phyloP scores from a whole-genome alignment of 2,888 invertebrate genomes.

The Adelognathus sp. region DNA sequence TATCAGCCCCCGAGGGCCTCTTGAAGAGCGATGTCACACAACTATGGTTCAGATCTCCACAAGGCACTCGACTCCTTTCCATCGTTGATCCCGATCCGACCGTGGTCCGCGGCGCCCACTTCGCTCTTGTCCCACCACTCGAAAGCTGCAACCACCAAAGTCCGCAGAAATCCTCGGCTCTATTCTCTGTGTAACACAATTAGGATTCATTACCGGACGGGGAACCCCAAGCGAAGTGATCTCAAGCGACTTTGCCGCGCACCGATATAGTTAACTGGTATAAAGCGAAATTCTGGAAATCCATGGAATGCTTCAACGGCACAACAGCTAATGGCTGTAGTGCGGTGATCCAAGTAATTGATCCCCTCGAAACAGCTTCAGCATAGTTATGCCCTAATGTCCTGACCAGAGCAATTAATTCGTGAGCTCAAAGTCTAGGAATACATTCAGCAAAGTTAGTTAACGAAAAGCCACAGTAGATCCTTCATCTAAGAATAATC shows the following conservation, averaged over 20 bases:
- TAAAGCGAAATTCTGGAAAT: constrained; percentile 21
- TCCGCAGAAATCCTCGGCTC: constrained; percentile 18
- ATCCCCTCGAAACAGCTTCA: neutral
- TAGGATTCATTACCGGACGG: constrained; percentile 56
- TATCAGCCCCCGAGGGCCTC: constrained; percentile 9
- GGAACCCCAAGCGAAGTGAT: constrained; percentile 34
- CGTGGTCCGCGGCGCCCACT: constrained; percentile 26
- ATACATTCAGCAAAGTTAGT: neutral
- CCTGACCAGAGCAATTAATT: neutral
- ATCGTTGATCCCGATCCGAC: constrained; percentile 20
- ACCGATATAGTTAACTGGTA: constrained; percentile 1
- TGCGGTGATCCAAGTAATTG: constrained; percentile 39
- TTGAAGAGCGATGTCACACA: constrained; percentile 25
- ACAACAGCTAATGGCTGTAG: constrained; percentile 5
- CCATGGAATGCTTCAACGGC: constrained; percentile 18
- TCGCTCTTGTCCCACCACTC: constrained; percentile 34
- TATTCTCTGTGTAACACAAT: constrained; percentile 40
- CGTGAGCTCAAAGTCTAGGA: neutral
- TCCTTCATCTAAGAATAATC: too few species aligned
- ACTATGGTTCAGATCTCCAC: constrained; percentile 24
- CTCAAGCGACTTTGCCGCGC: constrained; percentile 18
- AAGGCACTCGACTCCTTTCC: constrained; percentile 3
- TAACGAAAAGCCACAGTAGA: too few species aligned
- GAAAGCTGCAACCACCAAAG: constrained; percentile 45
- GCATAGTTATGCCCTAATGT: neutral